Base-by-base conservation (phyloP, 1,140 invertebrate genomes). In the Leptinotarsa lineolata region DNA sequence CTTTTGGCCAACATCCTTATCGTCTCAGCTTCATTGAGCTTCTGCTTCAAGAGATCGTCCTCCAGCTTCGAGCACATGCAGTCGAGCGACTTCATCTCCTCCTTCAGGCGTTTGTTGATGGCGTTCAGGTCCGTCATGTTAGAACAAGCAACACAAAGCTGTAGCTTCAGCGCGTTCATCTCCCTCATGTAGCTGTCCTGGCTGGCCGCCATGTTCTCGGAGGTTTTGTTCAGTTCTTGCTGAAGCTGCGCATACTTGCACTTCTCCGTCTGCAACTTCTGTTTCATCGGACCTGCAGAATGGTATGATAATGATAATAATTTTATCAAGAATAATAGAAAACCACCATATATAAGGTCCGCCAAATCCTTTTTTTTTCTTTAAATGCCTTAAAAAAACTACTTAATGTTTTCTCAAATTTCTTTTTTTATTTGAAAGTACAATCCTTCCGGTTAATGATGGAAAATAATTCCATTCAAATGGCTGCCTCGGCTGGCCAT, bases 11-110 rank as follows among this genome's bases (percentile, higher is more conserved):
- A 21, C 60, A 76, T 30, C 61, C 77, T 78, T 18, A 82, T 75
- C 1, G 81, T 82, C 48, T 80, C 81, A 12, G 81, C 79, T 74
- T 83, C 82, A 54, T 78, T 79, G 11, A 83, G 54, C 67, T 83
- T 83, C 69, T 83, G 82, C 21, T 80, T 79, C 6, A 82, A 77
- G 58, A 83, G 74, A 73, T 83, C 81, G 8, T 79, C 74, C 60
- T 82, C 78, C n/a, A 83, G 71, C 65, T 82, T 76, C 12, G 75
- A 66, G 66, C 77, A 79, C 66, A 78, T 70, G 16, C 73, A 71
- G 18, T 78, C 72, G 21, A 81, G 66, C 11, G 74, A 70, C 6
- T 61, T 45, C 64, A 82, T 72, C 60, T 81, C 75, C 46, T 80
- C 74, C 48, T 77, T 54, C 1, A 54, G 48, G 1, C 48, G 48